Percentiles rank a stretch among this genome's conserved stretches.
phyloP scores from a whole-genome alignment of 2,888 invertebrate genomes.

The Nezara viridula region DNA sequence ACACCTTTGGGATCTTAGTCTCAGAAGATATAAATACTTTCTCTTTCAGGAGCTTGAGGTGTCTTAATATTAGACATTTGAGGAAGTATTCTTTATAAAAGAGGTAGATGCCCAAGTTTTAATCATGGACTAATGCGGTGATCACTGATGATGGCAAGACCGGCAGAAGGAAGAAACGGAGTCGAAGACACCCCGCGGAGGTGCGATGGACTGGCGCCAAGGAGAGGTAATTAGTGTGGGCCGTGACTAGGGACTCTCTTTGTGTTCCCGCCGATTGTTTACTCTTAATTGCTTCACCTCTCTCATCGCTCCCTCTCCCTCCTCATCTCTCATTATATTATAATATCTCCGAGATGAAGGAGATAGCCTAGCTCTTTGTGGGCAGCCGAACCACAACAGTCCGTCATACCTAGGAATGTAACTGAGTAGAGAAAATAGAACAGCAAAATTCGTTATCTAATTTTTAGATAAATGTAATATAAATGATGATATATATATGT shows the following conservation, averaged over 20 bases:
- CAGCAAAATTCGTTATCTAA: too few relatives aligned
- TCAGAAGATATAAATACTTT: too few relatives aligned
- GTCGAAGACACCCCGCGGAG: not conserved
- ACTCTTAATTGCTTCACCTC: slow-evolving; percentile 56
- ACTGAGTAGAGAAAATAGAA: too few relatives aligned
- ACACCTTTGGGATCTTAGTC: too few relatives aligned
- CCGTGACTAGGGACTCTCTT: slow-evolving; percentile 54
- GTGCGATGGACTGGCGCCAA: slow-evolving; percentile 43
- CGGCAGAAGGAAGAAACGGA: not conserved
- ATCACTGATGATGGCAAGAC: not conserved
- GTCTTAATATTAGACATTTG: too few relatives aligned
- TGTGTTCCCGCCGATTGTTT: slow-evolving; percentile 55
- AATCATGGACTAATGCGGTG: not conserved
- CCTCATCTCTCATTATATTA: slow-evolving; percentile 40
- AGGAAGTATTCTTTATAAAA: too few relatives aligned
- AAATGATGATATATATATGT: too few relatives aligned
- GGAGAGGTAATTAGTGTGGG: slow-evolving; percentile 33
- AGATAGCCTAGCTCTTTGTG: slow-evolving; percentile 21
- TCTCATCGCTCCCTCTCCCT: slow-evolving; percentile 19
- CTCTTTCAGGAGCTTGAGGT: too few relatives aligned
- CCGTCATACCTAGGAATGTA: not conserved
- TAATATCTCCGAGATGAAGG: slow-evolving; percentile 36
- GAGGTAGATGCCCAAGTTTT: not conserved
- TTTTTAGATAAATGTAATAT: too few relatives aligned
- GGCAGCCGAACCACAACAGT: slow-evolving; percentile 17